Percentiles rank a stretch among this genome's conserved stretches.
Conservation (phyloP, 1,140 invertebrate species). For the Cherax destructor region DNA sequence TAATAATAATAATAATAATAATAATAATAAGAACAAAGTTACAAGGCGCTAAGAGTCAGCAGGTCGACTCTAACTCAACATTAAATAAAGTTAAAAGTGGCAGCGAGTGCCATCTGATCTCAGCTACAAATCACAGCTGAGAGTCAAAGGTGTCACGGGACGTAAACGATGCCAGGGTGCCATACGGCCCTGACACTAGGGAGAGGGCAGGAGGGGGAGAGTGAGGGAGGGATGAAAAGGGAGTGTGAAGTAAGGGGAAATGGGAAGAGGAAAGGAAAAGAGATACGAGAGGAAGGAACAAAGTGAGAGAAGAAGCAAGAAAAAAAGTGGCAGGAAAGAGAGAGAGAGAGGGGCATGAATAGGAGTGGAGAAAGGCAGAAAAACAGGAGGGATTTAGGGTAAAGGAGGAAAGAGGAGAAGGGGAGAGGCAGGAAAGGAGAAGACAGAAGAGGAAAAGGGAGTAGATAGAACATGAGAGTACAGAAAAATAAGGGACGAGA, state of each 20-base stretch:
- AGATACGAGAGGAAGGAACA: too few species aligned
- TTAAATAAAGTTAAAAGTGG: slow-evolving; percentile 13
- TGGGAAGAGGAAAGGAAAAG: neutral
- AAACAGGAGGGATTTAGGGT: neutral
- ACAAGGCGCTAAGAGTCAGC: too few species aligned
- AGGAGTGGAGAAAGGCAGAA: neutral
- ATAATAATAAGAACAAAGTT: too few species aligned
- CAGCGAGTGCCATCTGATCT: slow-evolving; percentile 37
- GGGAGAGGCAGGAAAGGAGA: neutral
- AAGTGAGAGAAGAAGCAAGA: too few species aligned
- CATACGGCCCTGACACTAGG: slow-evolving; percentile 36
- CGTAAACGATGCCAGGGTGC: slow-evolving; percentile 53
- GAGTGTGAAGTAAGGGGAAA: slow-evolving; percentile 9
- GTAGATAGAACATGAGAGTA: too few species aligned
- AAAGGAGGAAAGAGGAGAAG: neutral
- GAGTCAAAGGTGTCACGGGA: slow-evolving; percentile 36
- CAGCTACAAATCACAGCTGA: slow-evolving; percentile 50
- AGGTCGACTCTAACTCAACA: too few species aligned
- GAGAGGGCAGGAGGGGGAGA: neutral
- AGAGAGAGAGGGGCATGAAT: neutral
- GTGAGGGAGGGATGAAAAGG: neutral
- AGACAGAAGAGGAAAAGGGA: neutral
- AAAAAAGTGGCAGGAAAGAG: too few species aligned
- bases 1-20: too few species aligned
- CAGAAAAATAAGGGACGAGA: too few species aligned